Evolutionary conservation across 2,888 invertebrate genomes (phyloP).

Genomic region (Eretmocerus hayati): DNA sequence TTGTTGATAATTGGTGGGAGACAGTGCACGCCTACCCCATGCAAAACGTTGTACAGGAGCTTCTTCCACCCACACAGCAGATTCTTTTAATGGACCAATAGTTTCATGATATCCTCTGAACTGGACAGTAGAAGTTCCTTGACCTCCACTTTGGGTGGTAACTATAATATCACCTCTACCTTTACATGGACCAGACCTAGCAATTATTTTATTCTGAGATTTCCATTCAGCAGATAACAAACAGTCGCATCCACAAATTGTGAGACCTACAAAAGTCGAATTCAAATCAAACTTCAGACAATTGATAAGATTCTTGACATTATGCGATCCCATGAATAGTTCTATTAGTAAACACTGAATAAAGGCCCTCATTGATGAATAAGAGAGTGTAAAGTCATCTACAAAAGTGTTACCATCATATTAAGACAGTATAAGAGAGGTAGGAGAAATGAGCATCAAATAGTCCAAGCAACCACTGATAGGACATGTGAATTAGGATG

Average conservation of each 20-base stretch:
- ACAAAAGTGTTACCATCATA: too few species aligned
- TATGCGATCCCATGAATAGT: too few species aligned
- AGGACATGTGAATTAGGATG: too few species aligned
- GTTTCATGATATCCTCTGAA: constrained; percentile 83
- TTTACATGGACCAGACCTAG: constrained; percentile 87
- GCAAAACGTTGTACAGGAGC: constrained; percentile 73
- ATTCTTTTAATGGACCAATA: constrained; percentile 91
- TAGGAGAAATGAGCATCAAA: too few species aligned
- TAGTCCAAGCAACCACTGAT: too few species aligned
- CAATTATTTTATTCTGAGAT: constrained; percentile 92
- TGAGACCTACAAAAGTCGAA: constrained; percentile 60
- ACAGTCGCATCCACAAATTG: constrained; percentile 95
- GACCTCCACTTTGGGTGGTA: constrained; percentile 77
- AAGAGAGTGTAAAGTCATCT: too few species aligned
- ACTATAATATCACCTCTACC: constrained; percentile 88
- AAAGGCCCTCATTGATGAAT: too few species aligned
- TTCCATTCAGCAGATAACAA: constrained; percentile 96
- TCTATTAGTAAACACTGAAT: too few species aligned
- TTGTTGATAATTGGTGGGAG: constrained; percentile 78
- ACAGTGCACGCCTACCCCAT: constrained; percentile 78
- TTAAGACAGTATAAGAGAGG: too few species aligned
- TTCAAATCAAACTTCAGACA: too few species aligned
- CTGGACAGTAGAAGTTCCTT: constrained; percentile 82
- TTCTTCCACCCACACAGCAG: constrained; percentile 98
- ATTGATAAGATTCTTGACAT: too few species aligned